A percentile compares a stretch with the other conserved stretches of the same genome.
Conservation (phyloP, 1,140 invertebrate species). For the Drosophila triauraria region DNA sequence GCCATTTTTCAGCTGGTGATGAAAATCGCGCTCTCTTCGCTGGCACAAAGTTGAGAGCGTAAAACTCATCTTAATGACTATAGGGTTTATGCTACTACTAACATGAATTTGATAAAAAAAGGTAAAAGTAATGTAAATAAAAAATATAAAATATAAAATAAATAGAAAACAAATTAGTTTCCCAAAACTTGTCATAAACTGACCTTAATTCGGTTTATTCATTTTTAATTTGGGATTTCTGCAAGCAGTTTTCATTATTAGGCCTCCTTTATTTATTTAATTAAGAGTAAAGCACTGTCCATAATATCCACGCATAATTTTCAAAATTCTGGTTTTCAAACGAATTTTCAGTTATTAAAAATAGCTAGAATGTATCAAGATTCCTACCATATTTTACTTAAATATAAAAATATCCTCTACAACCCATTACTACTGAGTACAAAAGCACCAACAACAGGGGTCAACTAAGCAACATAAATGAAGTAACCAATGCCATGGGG, state of each 20-base stretch:
- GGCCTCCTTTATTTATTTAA: not conserved
- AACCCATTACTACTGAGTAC: not conserved
- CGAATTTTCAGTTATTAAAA: too few relatives aligned
- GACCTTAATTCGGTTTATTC: rapidly evolving
- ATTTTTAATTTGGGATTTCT: not conserved
- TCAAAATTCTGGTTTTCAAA: too few relatives aligned
- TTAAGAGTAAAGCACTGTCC: not conserved
- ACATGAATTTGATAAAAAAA: not conserved
- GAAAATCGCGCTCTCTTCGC: too few relatives aligned
- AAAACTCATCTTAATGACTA: too few relatives aligned
- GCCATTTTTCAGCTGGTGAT: too few relatives aligned
- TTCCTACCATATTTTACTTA: not conserved
- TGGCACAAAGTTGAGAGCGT: too few relatives aligned
- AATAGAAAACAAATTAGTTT: not conserved
- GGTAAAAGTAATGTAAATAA: not conserved
- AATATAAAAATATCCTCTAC: not conserved
- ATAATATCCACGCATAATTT: not conserved
- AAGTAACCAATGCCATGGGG: slow-evolving; percentile 52
- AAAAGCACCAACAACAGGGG: slow-evolving; percentile 3
- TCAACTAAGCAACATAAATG: slow-evolving; percentile 57
- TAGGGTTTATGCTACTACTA: too few relatives aligned
- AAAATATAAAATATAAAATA: too few relatives aligned
- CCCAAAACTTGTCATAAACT: too few relatives aligned
- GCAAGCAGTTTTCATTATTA: too few relatives aligned
- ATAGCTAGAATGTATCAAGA: too few relatives aligned